phyloP scores from a whole-genome alignment of 2,888 invertebrate genomes.

The Parnassius orleans region DNA sequence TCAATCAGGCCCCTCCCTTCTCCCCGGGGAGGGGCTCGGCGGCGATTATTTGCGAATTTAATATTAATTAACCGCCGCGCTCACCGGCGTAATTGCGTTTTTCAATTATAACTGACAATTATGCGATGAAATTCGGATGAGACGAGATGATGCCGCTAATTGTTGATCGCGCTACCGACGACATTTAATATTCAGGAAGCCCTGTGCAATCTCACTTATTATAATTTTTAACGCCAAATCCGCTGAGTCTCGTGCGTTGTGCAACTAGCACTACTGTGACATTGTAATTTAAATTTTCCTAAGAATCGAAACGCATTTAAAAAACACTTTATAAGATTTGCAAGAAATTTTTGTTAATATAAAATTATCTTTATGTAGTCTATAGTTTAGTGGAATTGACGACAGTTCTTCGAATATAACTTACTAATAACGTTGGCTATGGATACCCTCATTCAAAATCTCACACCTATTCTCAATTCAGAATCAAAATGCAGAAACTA shows the following conservation, averaged over 20 bases:
- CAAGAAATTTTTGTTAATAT: too few species aligned
- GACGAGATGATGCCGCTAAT: slow-evolving; percentile 61
- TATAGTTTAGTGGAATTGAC: too few species aligned
- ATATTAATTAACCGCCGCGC: slow-evolving; percentile 79
- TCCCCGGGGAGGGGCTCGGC: slow-evolving; percentile 57
- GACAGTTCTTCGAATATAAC: too few species aligned
- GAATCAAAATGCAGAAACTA: too few species aligned
- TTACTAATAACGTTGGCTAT: too few species aligned
- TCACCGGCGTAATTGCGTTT: slow-evolving; percentile 74
- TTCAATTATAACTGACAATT: slow-evolving; percentile 80
- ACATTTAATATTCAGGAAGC: slow-evolving; percentile 29
- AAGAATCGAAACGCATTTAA: too few species aligned
- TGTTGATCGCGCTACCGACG: slow-evolving; percentile 51
- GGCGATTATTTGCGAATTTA: slow-evolving; percentile 80
- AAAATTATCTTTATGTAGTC: too few species aligned
- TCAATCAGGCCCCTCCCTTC: slow-evolving; percentile 63
- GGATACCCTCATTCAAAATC: too few species aligned
- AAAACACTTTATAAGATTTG: too few species aligned
- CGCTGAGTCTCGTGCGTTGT: not conserved
- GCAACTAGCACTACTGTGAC: too few species aligned
- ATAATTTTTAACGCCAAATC: not conserved
- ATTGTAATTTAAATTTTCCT: too few species aligned
- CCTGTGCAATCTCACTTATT: slow-evolving; percentile 2
- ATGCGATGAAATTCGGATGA: slow-evolving; percentile 71
- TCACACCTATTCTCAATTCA: too few species aligned